Base-by-base conservation (phyloP, 2,113 vertebrate species). In the Eulemur macaco region DNA sequence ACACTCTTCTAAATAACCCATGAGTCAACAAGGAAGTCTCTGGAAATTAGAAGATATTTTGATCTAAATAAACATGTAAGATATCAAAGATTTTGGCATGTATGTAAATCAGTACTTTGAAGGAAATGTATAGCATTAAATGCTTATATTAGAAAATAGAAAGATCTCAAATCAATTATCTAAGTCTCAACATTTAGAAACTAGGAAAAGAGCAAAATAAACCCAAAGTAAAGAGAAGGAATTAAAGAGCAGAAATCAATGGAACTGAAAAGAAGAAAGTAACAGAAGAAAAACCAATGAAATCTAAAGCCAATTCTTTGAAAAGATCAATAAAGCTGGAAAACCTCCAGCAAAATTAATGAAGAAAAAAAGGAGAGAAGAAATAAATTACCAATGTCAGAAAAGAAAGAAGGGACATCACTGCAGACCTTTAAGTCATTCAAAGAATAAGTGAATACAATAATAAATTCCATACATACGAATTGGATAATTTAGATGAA, bases 11-110 rank as follows among this genome's bases (percentile, higher is more conserved):
- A 77, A 34, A 10, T 69, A 95, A 81, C 27, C 15, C 45, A 56
- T 27, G 14, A 34, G 18, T 45, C 17, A 66, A 87, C 85, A 86
- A 45, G 31, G 23, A 82, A 91, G 31, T n/a, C 12, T 86, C 56
- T 86, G 71, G 63, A 91, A 91, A 95, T 80, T 14, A 63, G 25
- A 69, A 66, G 64, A 89, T 47, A 83, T 39, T 86, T 91, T 78
- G 10, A 80, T 80, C 54, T 78, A 95, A 88, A 73, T 29, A 84
- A 80, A 76, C 21, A 56, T 8, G 76, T 83, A 92, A 91, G 25
- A 14, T 74, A 89, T 76, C 29, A 69, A 85, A 83, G 69, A 90
- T 39, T 85, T 37, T 95, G 34, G 6, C 25, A 50, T 83, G 23
- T 25, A 73, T 47, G 39, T 47, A 60, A 60, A 71, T 4, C 31